Evolutionary conservation across 2,888 invertebrate genomes (phyloP).

Genomic region (Phlogophora meticulosa): DNA sequence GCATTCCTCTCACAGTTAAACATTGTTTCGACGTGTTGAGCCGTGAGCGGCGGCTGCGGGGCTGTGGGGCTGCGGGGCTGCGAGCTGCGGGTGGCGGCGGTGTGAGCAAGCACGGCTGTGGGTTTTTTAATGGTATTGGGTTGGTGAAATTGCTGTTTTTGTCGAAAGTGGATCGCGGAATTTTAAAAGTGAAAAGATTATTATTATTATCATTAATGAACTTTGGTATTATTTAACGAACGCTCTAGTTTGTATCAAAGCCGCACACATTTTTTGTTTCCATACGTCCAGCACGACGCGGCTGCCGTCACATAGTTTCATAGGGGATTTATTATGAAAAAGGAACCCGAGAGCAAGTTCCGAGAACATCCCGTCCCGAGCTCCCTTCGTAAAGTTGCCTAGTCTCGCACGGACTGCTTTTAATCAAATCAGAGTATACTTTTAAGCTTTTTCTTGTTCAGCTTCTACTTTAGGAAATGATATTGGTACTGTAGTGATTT

Average conservation of each 20-base stretch:
- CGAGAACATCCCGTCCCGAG: not conserved
- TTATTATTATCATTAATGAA: too few relatives aligned
- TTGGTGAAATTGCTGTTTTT: not conserved
- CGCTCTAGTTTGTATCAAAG: not conserved
- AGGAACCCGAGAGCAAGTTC: constrained; percentile 15
- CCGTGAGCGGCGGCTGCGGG: constrained; percentile 1
- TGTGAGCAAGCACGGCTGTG: constrained; percentile 1
- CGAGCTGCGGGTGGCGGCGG: not conserved
- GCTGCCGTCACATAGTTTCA: constrained; percentile 25
- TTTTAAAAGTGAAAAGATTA: not conserved
- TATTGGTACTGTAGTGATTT: constrained; percentile 2
- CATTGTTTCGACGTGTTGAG: constrained; percentile 39
- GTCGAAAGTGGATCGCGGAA: not conserved
- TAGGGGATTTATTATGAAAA: constrained; percentile 42
- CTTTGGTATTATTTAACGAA: too few relatives aligned
- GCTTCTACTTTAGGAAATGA: constrained; percentile 5
- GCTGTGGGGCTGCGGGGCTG: not conserved
- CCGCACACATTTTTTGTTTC: constrained; percentile 25
- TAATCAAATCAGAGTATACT: constrained; percentile 39
- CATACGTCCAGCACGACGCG: not conserved
- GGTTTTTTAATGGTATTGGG: constrained; percentile 2
- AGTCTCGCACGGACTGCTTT: constrained; percentile 6
- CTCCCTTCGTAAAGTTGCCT: constrained; percentile 14
- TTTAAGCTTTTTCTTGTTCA: not conserved
- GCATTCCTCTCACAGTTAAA: constrained; percentile 41